These are phyloP conservation scores for Polietes domitor DNA, from an alignment of 2,888 invertebrate species.

Conservation along the genomic window DNA sequence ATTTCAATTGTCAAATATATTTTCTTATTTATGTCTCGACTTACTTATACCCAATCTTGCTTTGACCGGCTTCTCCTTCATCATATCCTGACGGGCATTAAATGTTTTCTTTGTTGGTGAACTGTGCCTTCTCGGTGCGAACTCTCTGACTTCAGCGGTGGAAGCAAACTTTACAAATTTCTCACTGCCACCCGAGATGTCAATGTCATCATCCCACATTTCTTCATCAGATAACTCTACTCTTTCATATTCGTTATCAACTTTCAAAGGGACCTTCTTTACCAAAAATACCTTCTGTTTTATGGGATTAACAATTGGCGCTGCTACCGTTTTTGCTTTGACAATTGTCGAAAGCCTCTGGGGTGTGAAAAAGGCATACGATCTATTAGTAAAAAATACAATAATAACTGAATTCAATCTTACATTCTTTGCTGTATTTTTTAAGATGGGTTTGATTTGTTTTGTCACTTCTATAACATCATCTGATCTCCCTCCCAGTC, in stretches of 20 bases:
- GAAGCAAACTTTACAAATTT: constrained; percentile 80
- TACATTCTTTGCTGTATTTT: constrained; percentile 72
- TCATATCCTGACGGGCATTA: constrained; percentile 55
- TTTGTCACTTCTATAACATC: constrained; percentile 66
- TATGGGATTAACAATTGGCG: constrained; percentile 67
- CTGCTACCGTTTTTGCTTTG: constrained; percentile 72
- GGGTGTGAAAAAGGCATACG: not conserved
- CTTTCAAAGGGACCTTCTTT: constrained; percentile 79
- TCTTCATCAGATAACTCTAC: constrained; percentile 70
- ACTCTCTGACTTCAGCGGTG: constrained; percentile 80
- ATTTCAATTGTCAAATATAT: not conserved
- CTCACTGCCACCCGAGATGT: constrained; percentile 70
- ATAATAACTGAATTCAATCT: constrained; percentile 16
- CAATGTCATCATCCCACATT: constrained; percentile 66
- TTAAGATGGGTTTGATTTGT: constrained; percentile 79
- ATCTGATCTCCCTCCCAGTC: constrained; percentile 76
- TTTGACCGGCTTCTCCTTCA: constrained; percentile 70
- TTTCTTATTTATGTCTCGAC: constrained; percentile 13
- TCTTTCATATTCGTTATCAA: constrained; percentile 72
- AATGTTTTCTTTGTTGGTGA: constrained; percentile 52
- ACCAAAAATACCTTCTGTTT: constrained; percentile 79
- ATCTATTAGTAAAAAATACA: not conserved
- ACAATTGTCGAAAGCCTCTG: constrained; percentile 71
- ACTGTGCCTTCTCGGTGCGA: constrained; percentile 70
- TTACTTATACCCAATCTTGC: constrained; percentile 73